Evolutionary conservation across 1,140 invertebrate species (phyloP).

Genomic region (Panagrolaimus sp.): DNA sequence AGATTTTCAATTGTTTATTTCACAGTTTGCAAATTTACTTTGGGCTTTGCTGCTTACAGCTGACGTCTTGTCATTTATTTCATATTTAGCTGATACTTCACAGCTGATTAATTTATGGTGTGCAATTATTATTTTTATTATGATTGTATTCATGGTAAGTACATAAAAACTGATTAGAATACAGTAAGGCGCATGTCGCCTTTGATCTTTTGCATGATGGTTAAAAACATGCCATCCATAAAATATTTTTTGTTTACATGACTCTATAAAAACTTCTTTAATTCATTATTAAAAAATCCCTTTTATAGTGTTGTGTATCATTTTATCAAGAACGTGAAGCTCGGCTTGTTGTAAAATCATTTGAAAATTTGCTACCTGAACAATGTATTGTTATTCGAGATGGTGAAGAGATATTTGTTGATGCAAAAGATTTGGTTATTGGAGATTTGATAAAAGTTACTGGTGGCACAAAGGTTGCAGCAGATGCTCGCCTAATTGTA

Average conservation of each 20-base stretch:
- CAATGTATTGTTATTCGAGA: constrained; percentile 88
- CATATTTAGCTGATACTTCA: constrained; percentile 18
- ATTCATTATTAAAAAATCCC: no score
- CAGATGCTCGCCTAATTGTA: constrained; percentile 83
- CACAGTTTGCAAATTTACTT: constrained; percentile 30
- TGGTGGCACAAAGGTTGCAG: constrained; percentile 86
- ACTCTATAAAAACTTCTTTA: no score
- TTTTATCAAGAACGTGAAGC: constrained; percentile 38
- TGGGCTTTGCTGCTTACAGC: constrained; percentile 26
- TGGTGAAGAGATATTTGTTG: constrained; percentile 80
- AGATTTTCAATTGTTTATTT: constrained; percentile 25
- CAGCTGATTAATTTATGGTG: no score
- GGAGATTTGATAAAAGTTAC: constrained; percentile 90
- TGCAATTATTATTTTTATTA: no score
- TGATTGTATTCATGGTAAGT: constrained; percentile 18
- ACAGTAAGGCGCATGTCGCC: no score
- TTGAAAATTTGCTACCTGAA: constrained; percentile 62
- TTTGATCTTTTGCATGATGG: no score
- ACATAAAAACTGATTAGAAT: no score
- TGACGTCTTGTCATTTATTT: constrained; percentile 20
- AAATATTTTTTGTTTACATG: no score
- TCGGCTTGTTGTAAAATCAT: constrained; percentile 27
- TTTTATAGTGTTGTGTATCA: constrained; percentile 38
- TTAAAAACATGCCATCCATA: no score
- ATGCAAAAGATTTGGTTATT: constrained; percentile 80